Base-by-base conservation (phyloP, 2,113 vertebrate species). In the Erinaceus europaeus region DNA sequence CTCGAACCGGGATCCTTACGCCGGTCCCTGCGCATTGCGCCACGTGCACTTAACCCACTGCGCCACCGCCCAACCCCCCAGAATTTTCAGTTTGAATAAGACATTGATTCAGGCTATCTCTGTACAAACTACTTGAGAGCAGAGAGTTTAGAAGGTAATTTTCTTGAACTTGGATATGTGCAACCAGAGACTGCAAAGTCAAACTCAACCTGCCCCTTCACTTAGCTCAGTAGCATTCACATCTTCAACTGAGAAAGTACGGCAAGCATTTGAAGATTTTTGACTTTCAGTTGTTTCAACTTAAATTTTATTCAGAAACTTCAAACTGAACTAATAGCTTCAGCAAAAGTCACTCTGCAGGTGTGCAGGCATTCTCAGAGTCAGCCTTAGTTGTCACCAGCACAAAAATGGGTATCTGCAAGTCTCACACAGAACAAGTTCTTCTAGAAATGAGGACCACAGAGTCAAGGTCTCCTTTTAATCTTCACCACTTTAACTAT, bases 211-310 rank as follows among this genome's bases (percentile, higher is more conserved):
- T 52, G 2, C 1, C 14, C 61, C 32, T 75, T 55, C 21, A 2
- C 1, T 52, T 4, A 9, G 40, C 11, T 38, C 23, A 21, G 20
- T 14, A 59, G 38, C 59, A 13, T 3, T 7, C 20, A 32, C 42
- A 65, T 1, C 32, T 86, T 72, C 34, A 40, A 59, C 11, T 38
- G 52, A 65, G 36, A 55, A 12, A 65, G 3, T 9, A 3, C 27
- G 27, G 32, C 23, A 74, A 69, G 27, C 34, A 38, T 38, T 83
- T 87, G 68, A 80, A 21, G 52, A 17, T 53, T 53, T 53, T 53
- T 29, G 38, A 88, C 36, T 73, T n/a, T 48, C 5, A 34, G 18
- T 55, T 53, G 34, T 62, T 92, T 68, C 50, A 81, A 20, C 21
- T 1, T 36, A 34, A 61, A 77, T 29, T 44, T 55, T 38, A 82